Evolutionary conservation across 2,797 vertebrate species (phyloP).

Genomic region (Hypotaenidia philippensis): DNA sequence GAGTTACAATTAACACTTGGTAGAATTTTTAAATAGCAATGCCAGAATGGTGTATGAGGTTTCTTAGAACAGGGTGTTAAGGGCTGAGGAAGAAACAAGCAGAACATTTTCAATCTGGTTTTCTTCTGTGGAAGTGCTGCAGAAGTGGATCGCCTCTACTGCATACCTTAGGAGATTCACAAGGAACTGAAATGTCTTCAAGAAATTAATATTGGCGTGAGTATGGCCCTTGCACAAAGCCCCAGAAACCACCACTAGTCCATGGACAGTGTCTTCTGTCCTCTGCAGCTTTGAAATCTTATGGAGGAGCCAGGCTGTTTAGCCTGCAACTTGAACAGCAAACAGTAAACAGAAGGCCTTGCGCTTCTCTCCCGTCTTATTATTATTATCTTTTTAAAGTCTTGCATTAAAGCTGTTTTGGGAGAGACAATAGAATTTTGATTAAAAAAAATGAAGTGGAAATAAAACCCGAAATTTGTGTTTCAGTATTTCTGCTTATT

Average conservation of each 20-base stretch:
- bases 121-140: not conserved
- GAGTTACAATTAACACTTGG: not conserved
- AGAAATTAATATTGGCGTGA: fast-evolving
- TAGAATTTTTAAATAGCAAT: not conserved
- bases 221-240: not conserved
- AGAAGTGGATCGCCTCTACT: fast-evolving
- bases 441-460: not conserved
- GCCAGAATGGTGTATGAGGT: not conserved
- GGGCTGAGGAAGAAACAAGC: not conserved
- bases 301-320: not conserved
- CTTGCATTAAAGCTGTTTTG: not conserved
- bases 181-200: not conserved
- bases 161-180: not conserved
- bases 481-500: not conserved
- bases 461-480: not conserved
- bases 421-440: not conserved
- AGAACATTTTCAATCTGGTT: not conserved
- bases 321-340: not conserved
- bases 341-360: not conserved
- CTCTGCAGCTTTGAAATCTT: not conserved
- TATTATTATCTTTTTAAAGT: not conserved
- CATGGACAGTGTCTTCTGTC: not conserved
- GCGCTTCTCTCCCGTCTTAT: fast-evolving
- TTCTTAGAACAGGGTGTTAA: not conserved
- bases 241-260: not conserved